Evolutionary conservation across 2,888 invertebrate genomes (phyloP).

Genomic region (Hydrotaea diabolus): DNA sequence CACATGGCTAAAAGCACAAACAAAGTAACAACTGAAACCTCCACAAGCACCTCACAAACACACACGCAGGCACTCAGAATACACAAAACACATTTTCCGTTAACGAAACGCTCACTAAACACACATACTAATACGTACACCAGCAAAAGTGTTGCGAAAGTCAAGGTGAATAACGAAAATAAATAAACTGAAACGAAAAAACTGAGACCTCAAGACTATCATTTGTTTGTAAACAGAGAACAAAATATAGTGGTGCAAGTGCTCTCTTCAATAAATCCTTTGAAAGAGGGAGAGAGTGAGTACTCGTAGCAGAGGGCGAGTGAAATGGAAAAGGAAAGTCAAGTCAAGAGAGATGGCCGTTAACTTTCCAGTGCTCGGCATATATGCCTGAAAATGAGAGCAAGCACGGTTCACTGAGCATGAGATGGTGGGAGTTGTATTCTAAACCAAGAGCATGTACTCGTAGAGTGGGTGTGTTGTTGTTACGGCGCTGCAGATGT

Average conservation of each 20-base stretch:
- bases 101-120: background rate
- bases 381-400: background rate
- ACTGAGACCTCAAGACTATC: background rate
- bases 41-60: background rate
- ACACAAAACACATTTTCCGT: background rate
- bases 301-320: no score
- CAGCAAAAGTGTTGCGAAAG: constrained; percentile 41
- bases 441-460: background rate
- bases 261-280: constrained; percentile 36
- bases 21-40: background rate
- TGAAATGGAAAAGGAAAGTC: background rate
- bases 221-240: constrained; percentile 49
- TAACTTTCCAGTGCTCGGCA: constrained; percentile 47
- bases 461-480: background rate
- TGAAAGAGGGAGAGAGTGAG: background rate
- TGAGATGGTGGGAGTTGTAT: background rate
- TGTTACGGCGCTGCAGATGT: constrained; percentile 45
- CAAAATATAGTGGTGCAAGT: background rate
- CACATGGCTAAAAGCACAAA: constrained; percentile 31
- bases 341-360: no score
- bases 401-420: background rate
- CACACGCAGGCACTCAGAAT: background rate
- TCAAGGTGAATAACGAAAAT: constrained; percentile 47
- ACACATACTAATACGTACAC: background rate
- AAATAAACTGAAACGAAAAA: constrained; percentile 37